These are phyloP conservation scores for Spinibarbus caldwelli DNA, from an alignment of 2,797 vertebrate species.

Conservation along the genomic window DNA sequence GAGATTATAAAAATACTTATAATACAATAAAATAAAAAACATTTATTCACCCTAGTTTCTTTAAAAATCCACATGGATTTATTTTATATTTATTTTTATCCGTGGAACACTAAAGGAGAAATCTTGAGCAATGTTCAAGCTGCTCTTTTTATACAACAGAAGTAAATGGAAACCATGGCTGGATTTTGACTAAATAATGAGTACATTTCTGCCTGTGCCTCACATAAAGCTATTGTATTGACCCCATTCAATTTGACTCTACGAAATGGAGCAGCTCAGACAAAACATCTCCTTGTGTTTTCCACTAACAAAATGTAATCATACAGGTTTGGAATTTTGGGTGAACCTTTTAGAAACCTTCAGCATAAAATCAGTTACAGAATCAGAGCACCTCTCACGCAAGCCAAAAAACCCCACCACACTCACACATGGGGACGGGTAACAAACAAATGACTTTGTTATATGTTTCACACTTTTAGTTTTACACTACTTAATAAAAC, in stretches of 20 bases:
- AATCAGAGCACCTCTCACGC: conserved; percentile 28
- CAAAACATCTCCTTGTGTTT: neutral
- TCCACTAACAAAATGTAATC: neutral
- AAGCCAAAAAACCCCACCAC: neutral
- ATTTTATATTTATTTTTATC: neutral
- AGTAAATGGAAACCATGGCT: neutral
- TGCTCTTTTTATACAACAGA: neutral
- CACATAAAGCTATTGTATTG: neutral
- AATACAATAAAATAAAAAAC: neutral
- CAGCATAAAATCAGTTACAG: neutral
- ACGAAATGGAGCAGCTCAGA: neutral
- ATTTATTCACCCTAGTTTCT: neutral
- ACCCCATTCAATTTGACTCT: neutral
- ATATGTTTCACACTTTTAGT: neutral
- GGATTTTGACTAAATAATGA: neutral
- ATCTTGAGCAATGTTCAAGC: conserved; percentile 10
- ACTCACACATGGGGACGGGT: conserved; percentile 34
- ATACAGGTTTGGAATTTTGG: neutral
- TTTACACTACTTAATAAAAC: conserved; percentile 11
- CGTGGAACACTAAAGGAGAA: conserved; percentile 15
- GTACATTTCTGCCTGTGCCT: neutral
- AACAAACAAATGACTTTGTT: conserved; percentile 35
- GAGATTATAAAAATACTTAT: neutral
- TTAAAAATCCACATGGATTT: conserved; percentile 2
- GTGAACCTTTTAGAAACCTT: conserved; percentile 1